Evolutionary conservation across 2,113 vertebrate genomes (phyloP).

Genomic region (Circaetus gallicus): DNA sequence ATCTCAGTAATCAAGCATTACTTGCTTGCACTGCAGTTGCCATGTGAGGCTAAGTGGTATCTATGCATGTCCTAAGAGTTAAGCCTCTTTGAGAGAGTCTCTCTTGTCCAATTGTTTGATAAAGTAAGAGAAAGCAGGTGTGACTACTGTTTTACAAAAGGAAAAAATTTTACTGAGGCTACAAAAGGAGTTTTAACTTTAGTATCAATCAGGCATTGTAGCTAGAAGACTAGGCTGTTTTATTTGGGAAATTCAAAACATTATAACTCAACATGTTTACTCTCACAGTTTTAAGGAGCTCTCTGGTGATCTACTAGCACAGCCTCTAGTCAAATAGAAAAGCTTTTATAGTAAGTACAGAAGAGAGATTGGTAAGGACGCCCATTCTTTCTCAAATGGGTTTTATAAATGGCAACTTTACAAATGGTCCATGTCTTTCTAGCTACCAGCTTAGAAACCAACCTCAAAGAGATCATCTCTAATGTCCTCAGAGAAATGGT

Average conservation of each 20-base stretch:
- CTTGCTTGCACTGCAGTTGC: background rate
- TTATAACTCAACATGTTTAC: background rate
- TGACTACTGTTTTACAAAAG: background rate
- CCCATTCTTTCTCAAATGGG: background rate
- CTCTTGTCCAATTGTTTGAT: background rate
- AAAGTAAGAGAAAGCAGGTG: background rate
- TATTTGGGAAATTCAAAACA: background rate
- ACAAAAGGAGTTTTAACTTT: background rate
- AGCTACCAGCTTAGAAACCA: background rate
- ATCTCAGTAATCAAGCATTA: background rate
- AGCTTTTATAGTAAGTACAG: background rate
- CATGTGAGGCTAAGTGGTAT: background rate
- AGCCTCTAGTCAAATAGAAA: background rate
- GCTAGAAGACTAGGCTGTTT: background rate
- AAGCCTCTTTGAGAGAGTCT: background rate
- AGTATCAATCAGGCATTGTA: background rate
- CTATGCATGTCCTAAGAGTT: background rate
- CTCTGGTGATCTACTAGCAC: background rate
- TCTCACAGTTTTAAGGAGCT: background rate
- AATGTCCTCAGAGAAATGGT: background rate
- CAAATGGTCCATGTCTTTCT: background rate
- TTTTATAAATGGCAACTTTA: background rate
- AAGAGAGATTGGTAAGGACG: background rate
- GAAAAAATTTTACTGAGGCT: background rate
- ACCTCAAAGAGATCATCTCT: background rate